Conservation (phyloP, 2,888 invertebrate species). For the Odontocerum albicorne region DNA sequence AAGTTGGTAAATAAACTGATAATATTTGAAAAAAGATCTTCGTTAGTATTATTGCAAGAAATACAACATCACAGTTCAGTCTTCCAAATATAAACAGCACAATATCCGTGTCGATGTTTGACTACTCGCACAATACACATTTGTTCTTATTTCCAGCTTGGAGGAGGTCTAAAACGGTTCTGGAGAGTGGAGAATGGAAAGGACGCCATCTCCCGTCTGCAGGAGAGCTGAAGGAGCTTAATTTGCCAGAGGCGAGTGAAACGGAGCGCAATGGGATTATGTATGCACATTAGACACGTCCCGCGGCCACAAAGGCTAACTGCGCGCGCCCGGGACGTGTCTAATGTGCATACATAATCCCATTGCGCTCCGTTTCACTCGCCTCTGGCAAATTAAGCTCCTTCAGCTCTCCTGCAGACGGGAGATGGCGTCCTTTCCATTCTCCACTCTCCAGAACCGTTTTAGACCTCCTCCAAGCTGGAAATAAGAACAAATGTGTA, state of each 20-base stretch:
- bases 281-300: slow-evolving; percentile 32
- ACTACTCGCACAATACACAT: too few species aligned
- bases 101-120: too few species aligned
- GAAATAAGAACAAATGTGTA: too few species aligned
- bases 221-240: slow-evolving; percentile 20
- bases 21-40: too few species aligned
- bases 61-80: too few species aligned
- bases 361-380: slow-evolving; percentile 23
- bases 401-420: slow-evolving; percentile 14
- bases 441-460: too few species aligned
- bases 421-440: too few species aligned
- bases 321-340: slow-evolving; percentile 21
- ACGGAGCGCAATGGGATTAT: slow-evolving; percentile 28
- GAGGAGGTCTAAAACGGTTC: slow-evolving; percentile 25
- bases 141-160: too few species aligned
- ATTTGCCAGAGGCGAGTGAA: slow-evolving; percentile 34
- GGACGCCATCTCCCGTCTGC: slow-evolving; percentile 10
- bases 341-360: slow-evolving; percentile 34
- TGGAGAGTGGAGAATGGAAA: too few species aligned
- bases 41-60: too few species aligned
- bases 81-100: too few species aligned
- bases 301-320: slow-evolving; percentile 17
- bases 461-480: slow-evolving; percentile 23
- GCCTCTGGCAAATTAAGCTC: slow-evolving; percentile 34
- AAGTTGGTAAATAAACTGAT: too few species aligned